These are phyloP conservation scores for Martes martes DNA, from an alignment of 2,113 vertebrate species.

Conservation along the genomic window DNA sequence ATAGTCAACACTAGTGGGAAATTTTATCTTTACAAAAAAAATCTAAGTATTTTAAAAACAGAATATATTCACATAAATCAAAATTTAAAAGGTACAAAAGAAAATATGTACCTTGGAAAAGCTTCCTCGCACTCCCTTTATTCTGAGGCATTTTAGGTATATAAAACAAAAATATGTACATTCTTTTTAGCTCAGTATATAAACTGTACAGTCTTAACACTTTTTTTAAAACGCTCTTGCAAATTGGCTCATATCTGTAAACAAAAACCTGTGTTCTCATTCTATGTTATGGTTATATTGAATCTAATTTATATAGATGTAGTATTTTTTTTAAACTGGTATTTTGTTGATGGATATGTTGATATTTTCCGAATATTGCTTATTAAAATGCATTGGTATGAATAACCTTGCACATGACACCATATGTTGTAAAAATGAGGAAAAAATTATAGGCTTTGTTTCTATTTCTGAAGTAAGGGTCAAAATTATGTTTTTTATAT, in stretches of 20 bases:
- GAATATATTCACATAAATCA: not conserved
- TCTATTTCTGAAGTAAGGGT: not conserved
- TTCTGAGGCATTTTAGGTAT: not conserved
- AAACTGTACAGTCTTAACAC: not conserved
- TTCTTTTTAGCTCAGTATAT: not conserved
- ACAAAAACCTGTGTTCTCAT: not conserved
- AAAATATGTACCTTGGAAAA: not conserved
- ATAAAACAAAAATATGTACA: not conserved
- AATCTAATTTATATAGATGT: not conserved
- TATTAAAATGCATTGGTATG: not conserved
- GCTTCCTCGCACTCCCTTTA: not conserved
- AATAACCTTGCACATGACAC: not conserved
- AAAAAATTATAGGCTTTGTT: not conserved
- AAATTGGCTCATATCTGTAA: not conserved
- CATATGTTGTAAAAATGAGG: not conserved
- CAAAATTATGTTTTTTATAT: not conserved
- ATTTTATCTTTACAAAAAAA: conserved; percentile 41
- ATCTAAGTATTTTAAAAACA: conserved; percentile 34
- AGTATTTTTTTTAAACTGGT: not conserved
- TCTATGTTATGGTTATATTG: not conserved
- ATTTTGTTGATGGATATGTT: not conserved
- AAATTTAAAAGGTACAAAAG: not conserved
- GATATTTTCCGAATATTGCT: not conserved
- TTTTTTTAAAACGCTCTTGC: not conserved
- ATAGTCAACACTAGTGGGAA: not conserved